Evolutionary conservation across 2,797 vertebrate genomes (phyloP).

Genomic region (Scleropages formosus): DNA sequence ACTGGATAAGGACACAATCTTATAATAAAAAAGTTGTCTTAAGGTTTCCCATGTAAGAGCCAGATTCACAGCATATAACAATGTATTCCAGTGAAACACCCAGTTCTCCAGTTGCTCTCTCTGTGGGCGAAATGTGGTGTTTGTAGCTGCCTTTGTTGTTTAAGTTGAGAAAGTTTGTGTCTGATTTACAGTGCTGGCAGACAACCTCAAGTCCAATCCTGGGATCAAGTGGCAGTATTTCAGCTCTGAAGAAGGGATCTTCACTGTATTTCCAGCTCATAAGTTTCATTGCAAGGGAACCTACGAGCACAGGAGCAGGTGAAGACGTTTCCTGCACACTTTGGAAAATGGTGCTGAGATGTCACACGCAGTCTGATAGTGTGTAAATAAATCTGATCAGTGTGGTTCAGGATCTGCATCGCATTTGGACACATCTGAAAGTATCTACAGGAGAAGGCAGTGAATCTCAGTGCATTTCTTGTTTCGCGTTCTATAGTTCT

Average conservation of each 20-base stretch:
- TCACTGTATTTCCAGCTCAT: slow-evolving; percentile 96
- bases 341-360: background rate
- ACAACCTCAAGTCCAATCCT: slow-evolving; percentile 97
- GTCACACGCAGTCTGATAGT: too few relatives aligned
- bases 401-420: background rate
- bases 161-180: background rate
- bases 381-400: too few relatives aligned
- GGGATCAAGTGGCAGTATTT: slow-evolving; percentile 99
- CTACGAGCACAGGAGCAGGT: slow-evolving; percentile 97
- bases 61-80: too few relatives aligned
- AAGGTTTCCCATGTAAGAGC: too few relatives aligned
- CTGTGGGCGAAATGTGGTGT: background rate
- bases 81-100: too few relatives aligned
- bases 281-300: slow-evolving; percentile 95
- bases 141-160: background rate
- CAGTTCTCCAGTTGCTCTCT: background rate
- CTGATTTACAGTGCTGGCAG: slow-evolving; percentile 80
- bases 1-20: too few relatives aligned
- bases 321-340: background rate
- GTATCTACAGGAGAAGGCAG: background rate
- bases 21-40: too few relatives aligned
- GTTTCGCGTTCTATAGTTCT: slow-evolving; percentile 5
- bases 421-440: background rate
- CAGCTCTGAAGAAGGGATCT: slow-evolving; percentile 98
- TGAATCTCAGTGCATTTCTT: background rate